Percentiles rank a stretch among this genome's conserved stretches.
These are phyloP conservation scores for Pagetopsis macropterus DNA, from an alignment of 2,797 vertebrate genomes.

Conservation along the genomic window DNA sequence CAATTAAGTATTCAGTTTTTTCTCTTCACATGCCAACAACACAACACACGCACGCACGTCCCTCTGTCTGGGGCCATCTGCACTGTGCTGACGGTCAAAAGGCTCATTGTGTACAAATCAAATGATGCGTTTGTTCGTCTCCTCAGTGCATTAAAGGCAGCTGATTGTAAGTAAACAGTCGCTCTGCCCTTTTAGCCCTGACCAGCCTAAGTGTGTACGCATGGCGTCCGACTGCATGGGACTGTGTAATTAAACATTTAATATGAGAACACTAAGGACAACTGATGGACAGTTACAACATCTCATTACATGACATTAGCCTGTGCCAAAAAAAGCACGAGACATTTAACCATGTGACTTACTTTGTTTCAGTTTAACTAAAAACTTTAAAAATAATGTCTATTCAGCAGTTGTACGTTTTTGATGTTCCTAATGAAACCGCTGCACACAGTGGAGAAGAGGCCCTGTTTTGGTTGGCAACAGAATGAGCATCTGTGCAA, in stretches of 20 bases:
- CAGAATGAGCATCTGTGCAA: slow-evolving; percentile 3
- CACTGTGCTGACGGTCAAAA: slow-evolving; percentile 58
- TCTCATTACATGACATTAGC: no score
- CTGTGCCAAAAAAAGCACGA: no score
- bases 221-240: slow-evolving; percentile 17
- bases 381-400: background rate
- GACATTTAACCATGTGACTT: background rate
- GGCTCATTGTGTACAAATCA: slow-evolving; percentile 73
- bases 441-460: background rate
- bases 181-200: slow-evolving; percentile 46
- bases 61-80: slow-evolving; percentile 33
- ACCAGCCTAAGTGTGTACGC: slow-evolving; percentile 33
- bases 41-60: slow-evolving; percentile 32
- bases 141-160: slow-evolving; percentile 61
- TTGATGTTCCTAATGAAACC: background rate
- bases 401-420: background rate
- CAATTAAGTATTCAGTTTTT: slow-evolving; percentile 62
- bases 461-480: slow-evolving; percentile 25
- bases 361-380: background rate
- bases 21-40: slow-evolving; percentile 45
- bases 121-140: slow-evolving; percentile 70
- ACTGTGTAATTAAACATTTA: slow-evolving; percentile 20
- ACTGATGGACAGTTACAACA: background rate
- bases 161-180: slow-evolving; percentile 71
- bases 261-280: background rate